Base-by-base conservation (phyloP, 2,888 invertebrate species). In the Leucophenga maculata region DNA sequence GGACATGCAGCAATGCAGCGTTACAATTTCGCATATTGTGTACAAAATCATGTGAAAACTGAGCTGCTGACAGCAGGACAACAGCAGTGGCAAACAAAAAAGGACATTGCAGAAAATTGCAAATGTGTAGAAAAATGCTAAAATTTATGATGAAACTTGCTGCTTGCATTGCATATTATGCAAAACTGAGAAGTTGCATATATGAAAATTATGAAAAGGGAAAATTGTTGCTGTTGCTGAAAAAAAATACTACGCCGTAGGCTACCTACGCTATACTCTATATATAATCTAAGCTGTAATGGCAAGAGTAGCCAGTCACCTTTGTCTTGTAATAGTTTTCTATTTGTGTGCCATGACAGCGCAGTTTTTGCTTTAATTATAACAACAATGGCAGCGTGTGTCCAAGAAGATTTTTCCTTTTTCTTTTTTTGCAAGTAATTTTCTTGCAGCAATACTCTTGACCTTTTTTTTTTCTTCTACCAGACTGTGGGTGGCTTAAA, bases 401-500 rank as follows among this genome's bases (percentile, higher is more conserved):
- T 65, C 39, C 68, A 72, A 75, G 73, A 71, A 72, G 72, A 71
- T n/a, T 46, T n/a, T 64, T 55, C 68, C 50, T 68, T 57, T 67
- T 39, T 52, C 48, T 22, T 67, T 39, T 67, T 48, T 73, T 79
- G 78, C 80, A 75, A 80, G 80, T 80, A 80, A 80, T 72, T 68
- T 57, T 64, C 32, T 67, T 68, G 54, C 16, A 64, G 44, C 20
- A 74, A 77, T 26, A 70, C 67, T 75, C 65, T 57, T 70, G 57
- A 62, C 50, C 32, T 70, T 39, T 65, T 48, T 20, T 11, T 59
- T 16, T 67, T 16, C 39, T 13, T 54, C 65, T 59, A 3, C 26
- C 55, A 39, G 48, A 72, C 73, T 59, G 71, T 82, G 80, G 82
- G 82, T 79, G 82, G 82, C 74, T 82, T 78, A 73, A 76, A 76